phyloP scores from a whole-genome alignment of 2,797 vertebrate species.

The Microctenopoma stevenorrisi region DNA sequence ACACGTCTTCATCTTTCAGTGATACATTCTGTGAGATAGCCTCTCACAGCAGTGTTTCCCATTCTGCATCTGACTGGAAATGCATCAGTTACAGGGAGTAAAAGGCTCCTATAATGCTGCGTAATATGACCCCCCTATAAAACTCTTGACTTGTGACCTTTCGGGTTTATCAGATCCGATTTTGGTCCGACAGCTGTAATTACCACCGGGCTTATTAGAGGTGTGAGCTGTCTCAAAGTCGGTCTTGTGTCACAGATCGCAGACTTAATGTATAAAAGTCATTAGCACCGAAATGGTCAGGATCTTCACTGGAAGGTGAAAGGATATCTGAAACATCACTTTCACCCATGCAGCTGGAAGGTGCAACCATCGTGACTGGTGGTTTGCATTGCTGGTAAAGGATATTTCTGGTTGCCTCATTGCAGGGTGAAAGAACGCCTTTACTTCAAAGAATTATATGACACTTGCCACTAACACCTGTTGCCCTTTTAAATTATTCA shows the following conservation, averaged over 20 bases:
- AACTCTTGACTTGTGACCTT: constrained; percentile 32
- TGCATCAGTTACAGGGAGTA: neutral
- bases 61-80: neutral
- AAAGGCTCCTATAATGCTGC: neutral
- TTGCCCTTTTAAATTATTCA: constrained; percentile 82
- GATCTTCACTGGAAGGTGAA: constrained; percentile 25
- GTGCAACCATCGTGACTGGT: neutral
- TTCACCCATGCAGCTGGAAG: neutral
- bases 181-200: constrained; percentile 35
- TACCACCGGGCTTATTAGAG: constrained; percentile 47
- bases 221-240: constrained; percentile 30
- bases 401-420: neutral
- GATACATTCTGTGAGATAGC: neutral
- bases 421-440: neutral
- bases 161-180: constrained; percentile 20
- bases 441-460: constrained; percentile 56
- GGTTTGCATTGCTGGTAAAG: neutral
- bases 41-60: neutral
- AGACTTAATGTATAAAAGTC: constrained; percentile 48
- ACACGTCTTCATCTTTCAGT: neutral
- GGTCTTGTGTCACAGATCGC: constrained; percentile 51
- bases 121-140: neutral
- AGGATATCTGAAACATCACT: constrained; percentile 26
- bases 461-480: constrained; percentile 71
- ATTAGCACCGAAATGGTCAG: constrained; percentile 56